These are phyloP conservation scores for Pantherophis vulpinus DNA, from an alignment of 2,797 vertebrate genomes.

Conservation along the genomic window DNA sequence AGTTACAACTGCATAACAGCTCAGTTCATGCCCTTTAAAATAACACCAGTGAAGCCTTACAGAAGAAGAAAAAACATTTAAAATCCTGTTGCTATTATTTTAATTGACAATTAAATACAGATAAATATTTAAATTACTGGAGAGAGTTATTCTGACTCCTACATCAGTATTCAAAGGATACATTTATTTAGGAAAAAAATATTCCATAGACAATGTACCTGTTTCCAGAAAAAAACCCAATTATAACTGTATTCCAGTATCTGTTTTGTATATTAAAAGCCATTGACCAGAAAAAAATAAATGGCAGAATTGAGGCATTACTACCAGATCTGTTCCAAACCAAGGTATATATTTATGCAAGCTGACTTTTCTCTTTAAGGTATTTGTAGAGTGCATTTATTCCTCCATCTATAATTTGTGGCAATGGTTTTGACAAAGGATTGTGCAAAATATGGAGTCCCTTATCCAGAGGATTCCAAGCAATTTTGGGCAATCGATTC, in stretches of 20 bases:
- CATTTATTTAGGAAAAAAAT: conserved; percentile 14
- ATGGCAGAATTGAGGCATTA: fast-evolving
- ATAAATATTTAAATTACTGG: conserved; percentile 36
- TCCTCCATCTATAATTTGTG: conserved; percentile 82
- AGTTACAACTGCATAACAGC: conserved; percentile 12
- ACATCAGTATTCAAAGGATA: neutral
- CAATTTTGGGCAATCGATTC: conserved; percentile 76
- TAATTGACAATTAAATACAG: conserved; percentile 32
- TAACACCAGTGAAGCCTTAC: conserved; percentile 40
- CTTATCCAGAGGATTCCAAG: conserved; percentile 90
- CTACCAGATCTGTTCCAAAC: conserved; percentile 2
- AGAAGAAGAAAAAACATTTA: conserved; percentile 17
- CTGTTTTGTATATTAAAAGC: conserved; percentile 16
- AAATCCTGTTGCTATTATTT: conserved; percentile 8
- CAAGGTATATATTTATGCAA: neutral
- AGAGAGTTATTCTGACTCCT: neutral
- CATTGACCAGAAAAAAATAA: neutral
- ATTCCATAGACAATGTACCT: conserved; percentile 51
- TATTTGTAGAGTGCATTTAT: conserved; percentile 74
- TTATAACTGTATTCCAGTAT: conserved; percentile 19
- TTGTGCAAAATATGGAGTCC: conserved; percentile 89
- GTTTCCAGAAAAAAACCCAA: conserved; percentile 28
- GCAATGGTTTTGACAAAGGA: conserved; percentile 84
- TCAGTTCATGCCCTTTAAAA: conserved; percentile 39
- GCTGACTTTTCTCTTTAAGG: conserved; percentile 73